Base-by-base conservation (phyloP, 2,113 vertebrate species). In the Pipra filicauda region DNA sequence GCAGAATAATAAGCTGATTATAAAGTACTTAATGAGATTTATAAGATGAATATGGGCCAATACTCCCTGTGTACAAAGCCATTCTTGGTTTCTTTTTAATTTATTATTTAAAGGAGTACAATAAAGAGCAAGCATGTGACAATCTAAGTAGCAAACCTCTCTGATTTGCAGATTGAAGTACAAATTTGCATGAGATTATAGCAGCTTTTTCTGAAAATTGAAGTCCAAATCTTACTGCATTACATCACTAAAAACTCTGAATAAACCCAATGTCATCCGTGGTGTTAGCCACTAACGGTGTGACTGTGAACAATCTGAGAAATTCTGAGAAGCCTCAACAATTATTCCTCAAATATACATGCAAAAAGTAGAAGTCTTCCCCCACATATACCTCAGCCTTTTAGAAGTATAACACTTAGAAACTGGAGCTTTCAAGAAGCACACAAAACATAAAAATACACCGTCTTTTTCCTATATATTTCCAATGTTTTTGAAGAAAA, bases 1-100 rank as follows among this genome's bases (percentile, higher is more conserved):
- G 81, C 67, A 82, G 84, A 95, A 94, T 96, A 97, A 95, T 96
- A 92, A 97, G 86, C 91, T 96, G 92, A 97, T 97, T 97, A 94
- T 91, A 76, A 97, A 96, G 78, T 89, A 92, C 73, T 94, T 97
- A 97, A 95, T 95, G 86, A 96, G 97, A 97, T 97, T 97, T 97
- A 91, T 95, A 93, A 94, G 89, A 94, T 93, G 27, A 85, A 69
- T 23, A 75, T 90, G 66, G 85, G 91, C 89, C 93, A 96, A 80
- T 95, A 96, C 87, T 95, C 62, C 46, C 85, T 65, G 52, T 81
- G 72, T 71, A 95, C 82, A 96, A 96, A 93, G 85, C 58, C 52
- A 46, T 91, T 91, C 74, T 94, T 96, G 39, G 43, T 74, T 90
- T 88, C n/a, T 88, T 91, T 94, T 86, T 72, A 69, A 77, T 94